Evolutionary conservation across 2,888 invertebrate species (phyloP).

Genomic region (Catocala sponsa): DNA sequence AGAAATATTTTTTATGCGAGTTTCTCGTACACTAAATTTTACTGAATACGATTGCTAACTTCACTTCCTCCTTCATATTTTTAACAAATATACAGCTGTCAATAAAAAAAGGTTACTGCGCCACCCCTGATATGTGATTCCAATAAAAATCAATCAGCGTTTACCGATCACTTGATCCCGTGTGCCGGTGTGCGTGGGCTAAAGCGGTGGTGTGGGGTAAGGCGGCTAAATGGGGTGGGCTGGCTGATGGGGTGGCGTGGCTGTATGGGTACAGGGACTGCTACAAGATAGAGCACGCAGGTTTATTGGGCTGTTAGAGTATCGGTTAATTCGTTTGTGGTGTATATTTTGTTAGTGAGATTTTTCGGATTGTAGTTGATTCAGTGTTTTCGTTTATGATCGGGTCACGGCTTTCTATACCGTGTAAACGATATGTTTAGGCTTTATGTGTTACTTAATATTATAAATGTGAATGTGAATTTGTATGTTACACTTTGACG

Average conservation of each 20-base stretch:
- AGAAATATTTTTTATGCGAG: too few relatives aligned
- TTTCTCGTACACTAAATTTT: too few relatives aligned
- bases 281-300: conserved; percentile 51
- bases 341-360: conserved; percentile 4
- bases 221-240: conserved; percentile 5
- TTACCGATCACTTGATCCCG: conserved; percentile 69
- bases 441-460: too few relatives aligned
- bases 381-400: not conserved
- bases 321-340: conserved; percentile 39
- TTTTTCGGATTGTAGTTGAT: too few relatives aligned
- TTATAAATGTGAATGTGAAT: too few relatives aligned
- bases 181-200: conserved; percentile 54
- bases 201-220: conserved; percentile 1
- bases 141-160: conserved; percentile 84
- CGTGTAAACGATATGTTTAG: too few relatives aligned
- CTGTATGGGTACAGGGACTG: conserved; percentile 17
- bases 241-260: not conserved
- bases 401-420: too few relatives aligned
- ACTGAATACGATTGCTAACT: too few relatives aligned
- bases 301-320: conserved; percentile 52
- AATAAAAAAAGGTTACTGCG: conserved; percentile 15
- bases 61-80: too few relatives aligned
- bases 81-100: not conserved
- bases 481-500: too few relatives aligned
- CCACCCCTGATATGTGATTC: conserved; percentile 71